Percentiles rank a stretch among this genome's conserved stretches.
phyloP scores from a whole-genome alignment of 2,797 vertebrate species.

The Semaprochilodus insignis region DNA sequence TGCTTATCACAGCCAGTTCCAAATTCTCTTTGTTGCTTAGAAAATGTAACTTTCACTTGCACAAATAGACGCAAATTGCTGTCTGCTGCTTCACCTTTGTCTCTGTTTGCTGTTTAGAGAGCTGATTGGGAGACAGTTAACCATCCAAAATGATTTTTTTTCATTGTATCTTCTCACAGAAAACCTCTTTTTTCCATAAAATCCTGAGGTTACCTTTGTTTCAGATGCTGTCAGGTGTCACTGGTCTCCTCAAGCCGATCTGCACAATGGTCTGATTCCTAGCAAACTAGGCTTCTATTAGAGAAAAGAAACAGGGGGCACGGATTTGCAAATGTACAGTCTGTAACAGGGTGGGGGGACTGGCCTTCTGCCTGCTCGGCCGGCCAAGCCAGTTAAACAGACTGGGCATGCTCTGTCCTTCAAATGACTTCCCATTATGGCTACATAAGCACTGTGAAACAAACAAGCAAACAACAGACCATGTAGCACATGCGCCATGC shows the following conservation, averaged over 20 bases:
- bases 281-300: constrained; percentile 32
- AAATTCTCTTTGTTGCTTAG: constrained; percentile 44
- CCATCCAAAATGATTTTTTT: constrained; percentile 21
- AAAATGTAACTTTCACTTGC: constrained; percentile 33
- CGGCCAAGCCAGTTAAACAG: constrained; percentile 53
- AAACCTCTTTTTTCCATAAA: constrained; percentile 32
- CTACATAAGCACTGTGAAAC: constrained; percentile 39
- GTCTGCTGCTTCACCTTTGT: constrained; percentile 13
- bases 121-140: neutral
- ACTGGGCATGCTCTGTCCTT: constrained; percentile 54
- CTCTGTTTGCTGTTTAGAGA: constrained; percentile 28
- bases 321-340: constrained; percentile 9
- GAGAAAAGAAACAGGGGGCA: neutral
- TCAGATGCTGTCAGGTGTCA: constrained; percentile 39
- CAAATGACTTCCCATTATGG: constrained; percentile 49
- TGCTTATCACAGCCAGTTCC: constrained; percentile 46
- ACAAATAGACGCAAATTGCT: constrained; percentile 42
- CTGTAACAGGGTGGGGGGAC: constrained; percentile 13
- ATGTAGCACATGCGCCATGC: constrained; percentile 11
- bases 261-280: constrained; percentile 46
- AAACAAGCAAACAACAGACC: constrained; percentile 59
- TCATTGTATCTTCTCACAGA: neutral
- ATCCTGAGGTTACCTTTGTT: constrained; percentile 39
- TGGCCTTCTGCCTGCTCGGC: constrained; percentile 36
- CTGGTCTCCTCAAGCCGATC: constrained; percentile 36